Base-by-base conservation (phyloP, 2,888 invertebrate genomes). In the Cyaniris semiargus region DNA sequence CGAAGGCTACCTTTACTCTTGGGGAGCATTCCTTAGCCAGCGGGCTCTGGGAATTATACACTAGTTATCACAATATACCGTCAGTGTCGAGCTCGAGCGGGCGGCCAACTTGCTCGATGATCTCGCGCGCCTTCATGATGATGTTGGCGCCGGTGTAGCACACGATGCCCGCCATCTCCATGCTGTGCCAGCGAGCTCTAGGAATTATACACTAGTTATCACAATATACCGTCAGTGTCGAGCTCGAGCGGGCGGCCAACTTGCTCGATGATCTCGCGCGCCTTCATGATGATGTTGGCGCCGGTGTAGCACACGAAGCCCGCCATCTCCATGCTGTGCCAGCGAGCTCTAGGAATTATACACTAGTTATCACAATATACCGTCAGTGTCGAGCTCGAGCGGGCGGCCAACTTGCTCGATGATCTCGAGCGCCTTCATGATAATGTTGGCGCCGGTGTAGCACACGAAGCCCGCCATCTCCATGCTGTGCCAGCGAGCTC, bases 281-380 rank as follows among this genome's bases (percentile, higher is more conserved):
- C 99, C 86, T 96, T 96, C 90, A 96, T 98, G 83, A 99, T 99
- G 81, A 99, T 99, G 85, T 98, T 96, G 0, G 99, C 99, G 0
- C 99, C 99, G 0, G 99, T 99, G 87, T 98, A 97, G 89, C 99
- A 99, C 21, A 99, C 99, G 83, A 99, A 98, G 1, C 99, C 99
- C 0, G 99, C 99, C 99, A 99, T 99, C 91, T 99, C 99, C 99
- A 99, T 99, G 81, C 99, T 99, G 92, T 98, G n/a, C n/a, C n/a
- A n/a, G n/a, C n/a, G n/a, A n/a, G n/a, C n/a, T n/a, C n/a, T n/a
- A n/a, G n/a, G n/a, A n/a, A n/a, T n/a, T n/a, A n/a, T n/a, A n/a
- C n/a, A n/a, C n/a, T n/a, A n/a, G n/a, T n/a, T 0, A n/a, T 21
- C 8, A 6, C n/a, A n/a, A n/a, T n/a, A n/a, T n/a, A 31, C 99